Conservation (phyloP, 2,113 vertebrate species). For the Osmerus eperlanus region DNA sequence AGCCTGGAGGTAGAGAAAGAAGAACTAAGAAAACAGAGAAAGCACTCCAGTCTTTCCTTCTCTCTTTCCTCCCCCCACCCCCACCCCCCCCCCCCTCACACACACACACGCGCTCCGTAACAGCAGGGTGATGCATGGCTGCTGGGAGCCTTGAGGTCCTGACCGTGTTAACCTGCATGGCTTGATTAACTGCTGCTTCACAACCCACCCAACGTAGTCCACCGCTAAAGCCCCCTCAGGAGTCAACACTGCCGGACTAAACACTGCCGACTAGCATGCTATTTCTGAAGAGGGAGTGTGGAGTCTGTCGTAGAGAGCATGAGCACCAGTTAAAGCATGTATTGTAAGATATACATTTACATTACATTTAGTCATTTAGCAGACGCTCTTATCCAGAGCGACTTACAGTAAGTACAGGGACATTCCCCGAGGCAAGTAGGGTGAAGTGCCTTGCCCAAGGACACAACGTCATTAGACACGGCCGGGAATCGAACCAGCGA, state of each 20-base stretch:
- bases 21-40: not conserved
- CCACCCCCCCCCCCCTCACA: slow-evolving; percentile 11
- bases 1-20: not conserved
- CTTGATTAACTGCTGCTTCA: slow-evolving; percentile 23
- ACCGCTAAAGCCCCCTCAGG: not conserved
- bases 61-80: not conserved
- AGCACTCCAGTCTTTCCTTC: not conserved
- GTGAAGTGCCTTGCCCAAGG: too few relatives aligned
- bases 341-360: too few relatives aligned
- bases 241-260: not conserved
- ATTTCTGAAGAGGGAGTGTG: too few relatives aligned
- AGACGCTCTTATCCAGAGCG: too few relatives aligned
- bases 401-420: too few relatives aligned
- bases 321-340: too few relatives aligned
- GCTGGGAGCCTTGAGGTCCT: slow-evolving; percentile 4
- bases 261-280: too few relatives aligned
- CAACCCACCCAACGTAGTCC: not conserved
- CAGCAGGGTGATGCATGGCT: slow-evolving; percentile 41
- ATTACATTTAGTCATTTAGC: too few relatives aligned
- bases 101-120: not conserved
- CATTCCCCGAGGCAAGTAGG: too few relatives aligned
- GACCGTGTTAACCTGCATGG: slow-evolving; percentile 46
- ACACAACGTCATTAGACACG: too few relatives aligned
- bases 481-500: too few relatives aligned
- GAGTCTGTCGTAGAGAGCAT: too few relatives aligned